Evolutionary conservation across 2,113 vertebrate genomes (phyloP).

Genomic region (Gavia stellata): DNA sequence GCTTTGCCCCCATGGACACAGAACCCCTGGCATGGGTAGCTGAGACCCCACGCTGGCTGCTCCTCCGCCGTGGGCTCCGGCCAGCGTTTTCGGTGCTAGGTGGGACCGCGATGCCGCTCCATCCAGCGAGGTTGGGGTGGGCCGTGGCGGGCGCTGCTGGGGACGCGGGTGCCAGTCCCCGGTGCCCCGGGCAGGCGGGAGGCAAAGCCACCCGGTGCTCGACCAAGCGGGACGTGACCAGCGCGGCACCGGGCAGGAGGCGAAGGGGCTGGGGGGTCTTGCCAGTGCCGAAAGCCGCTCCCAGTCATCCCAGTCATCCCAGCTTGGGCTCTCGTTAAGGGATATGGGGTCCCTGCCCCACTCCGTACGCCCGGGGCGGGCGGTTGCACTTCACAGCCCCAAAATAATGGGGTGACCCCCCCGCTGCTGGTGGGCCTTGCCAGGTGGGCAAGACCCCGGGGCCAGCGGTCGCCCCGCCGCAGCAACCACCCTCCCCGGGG

Average conservation of each 20-base stretch:
- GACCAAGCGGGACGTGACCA: neutral
- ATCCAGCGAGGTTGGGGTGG: accelerated
- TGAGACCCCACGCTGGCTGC: neutral
- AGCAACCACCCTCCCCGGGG: neutral
- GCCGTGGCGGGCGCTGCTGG: neutral
- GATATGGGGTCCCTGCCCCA: neutral
- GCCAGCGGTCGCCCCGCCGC: neutral
- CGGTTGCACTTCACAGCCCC: neutral
- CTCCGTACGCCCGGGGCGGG: no score
- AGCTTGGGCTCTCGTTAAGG: neutral
- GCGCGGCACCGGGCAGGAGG: neutral
- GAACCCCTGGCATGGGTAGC: neutral
- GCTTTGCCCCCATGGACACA: neutral
- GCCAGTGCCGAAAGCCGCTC: neutral
- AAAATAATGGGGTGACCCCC: no score
- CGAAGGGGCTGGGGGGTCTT: neutral
- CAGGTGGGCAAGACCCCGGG: neutral
- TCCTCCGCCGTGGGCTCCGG: neutral
- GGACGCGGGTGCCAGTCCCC: neutral
- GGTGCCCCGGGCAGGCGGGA: neutral
- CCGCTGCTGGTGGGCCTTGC: neutral
- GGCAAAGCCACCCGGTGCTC: neutral
- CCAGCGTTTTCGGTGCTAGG: accelerated
- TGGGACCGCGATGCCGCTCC: neutral
- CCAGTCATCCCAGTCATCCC: neutral